A percentile compares a stretch with the other conserved stretches of the same genome.
These are phyloP conservation scores for Eurosta solidaginis DNA, from an alignment of 1,140 invertebrate species.

Conservation along the genomic window DNA sequence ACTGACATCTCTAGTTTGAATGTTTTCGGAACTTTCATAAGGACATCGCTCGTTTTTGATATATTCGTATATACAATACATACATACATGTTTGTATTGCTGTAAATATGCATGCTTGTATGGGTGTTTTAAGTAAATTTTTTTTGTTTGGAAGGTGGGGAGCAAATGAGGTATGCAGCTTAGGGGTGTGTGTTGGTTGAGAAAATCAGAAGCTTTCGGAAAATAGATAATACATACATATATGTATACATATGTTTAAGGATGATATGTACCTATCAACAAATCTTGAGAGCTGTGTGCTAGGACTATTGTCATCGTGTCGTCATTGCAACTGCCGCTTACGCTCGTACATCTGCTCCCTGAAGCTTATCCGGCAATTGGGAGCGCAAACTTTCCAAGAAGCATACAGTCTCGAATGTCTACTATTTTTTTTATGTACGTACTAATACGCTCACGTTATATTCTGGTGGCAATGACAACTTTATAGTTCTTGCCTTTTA, in stretches of 20 bases:
- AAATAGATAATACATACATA: not conserved
- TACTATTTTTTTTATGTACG: not conserved
- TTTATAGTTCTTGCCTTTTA: conserved; percentile 4
- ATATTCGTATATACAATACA: too few species aligned
- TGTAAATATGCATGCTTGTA: too few species aligned
- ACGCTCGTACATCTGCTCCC: not conserved
- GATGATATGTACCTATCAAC: not conserved
- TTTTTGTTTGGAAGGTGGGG: too few species aligned
- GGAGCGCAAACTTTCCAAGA: conserved; percentile 3
- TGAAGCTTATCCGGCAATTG: not conserved
- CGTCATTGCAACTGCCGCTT: conserved; percentile 14
- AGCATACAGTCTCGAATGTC: not conserved
- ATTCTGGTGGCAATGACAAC: not conserved
- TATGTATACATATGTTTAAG: not conserved
- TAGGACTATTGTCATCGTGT: not conserved
- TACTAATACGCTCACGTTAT: not conserved
- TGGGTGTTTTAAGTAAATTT: too few species aligned
- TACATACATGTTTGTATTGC: too few species aligned
- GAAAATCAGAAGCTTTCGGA: not conserved
- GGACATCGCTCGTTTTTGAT: too few species aligned
- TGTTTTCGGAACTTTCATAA: too few species aligned
- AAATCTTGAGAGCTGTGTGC: not conserved
- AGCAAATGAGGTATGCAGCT: too few species aligned
- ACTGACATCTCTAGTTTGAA: too few species aligned
- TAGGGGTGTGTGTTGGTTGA: not conserved